A percentile compares a stretch with the other conserved stretches of the same genome.
phyloP scores from a whole-genome alignment of 2,888 invertebrate species.

The Mythimna lalbum region DNA sequence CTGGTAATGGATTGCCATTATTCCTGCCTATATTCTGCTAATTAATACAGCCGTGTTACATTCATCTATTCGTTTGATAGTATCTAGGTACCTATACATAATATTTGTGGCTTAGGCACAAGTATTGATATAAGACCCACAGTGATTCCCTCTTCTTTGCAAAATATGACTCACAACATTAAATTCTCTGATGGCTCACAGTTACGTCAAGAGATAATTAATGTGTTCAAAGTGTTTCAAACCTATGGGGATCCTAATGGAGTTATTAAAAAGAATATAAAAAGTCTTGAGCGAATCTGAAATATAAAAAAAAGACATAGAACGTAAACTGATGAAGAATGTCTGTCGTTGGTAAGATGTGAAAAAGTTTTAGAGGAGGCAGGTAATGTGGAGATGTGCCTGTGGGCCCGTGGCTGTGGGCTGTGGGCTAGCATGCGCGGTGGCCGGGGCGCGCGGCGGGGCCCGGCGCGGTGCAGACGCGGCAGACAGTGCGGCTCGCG shows the following conservation, averaged over 20 bases:
- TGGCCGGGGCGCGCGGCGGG: slow-evolving; percentile 79
- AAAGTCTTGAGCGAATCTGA: not conserved
- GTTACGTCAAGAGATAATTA: slow-evolving; percentile 24
- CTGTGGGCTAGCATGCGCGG: slow-evolving; percentile 63
- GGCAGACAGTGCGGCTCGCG: slow-evolving; percentile 85
- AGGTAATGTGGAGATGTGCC: slow-evolving; percentile 43
- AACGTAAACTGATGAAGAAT: slow-evolving; percentile 28
- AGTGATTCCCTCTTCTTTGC: not conserved
- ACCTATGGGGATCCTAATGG: slow-evolving; percentile 23
- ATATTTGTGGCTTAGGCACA: not conserved
- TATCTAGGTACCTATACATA: not conserved
- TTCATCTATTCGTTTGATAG: slow-evolving; percentile 5
- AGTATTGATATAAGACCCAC: not conserved
- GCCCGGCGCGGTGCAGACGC: slow-evolving; percentile 87
- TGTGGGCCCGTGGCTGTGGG: slow-evolving; percentile 26
- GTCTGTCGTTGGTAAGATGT: slow-evolving; percentile 31
- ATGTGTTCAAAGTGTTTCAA: slow-evolving; percentile 31
- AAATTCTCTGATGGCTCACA: slow-evolving; percentile 5
- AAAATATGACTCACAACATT: not conserved
- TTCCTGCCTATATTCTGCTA: slow-evolving; percentile 3
- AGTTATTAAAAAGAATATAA: slow-evolving; percentile 12
- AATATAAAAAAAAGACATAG: slow-evolving; percentile 13
- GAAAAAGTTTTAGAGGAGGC: slow-evolving; percentile 49
- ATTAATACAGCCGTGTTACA: slow-evolving; percentile 2
- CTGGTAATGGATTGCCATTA: not conserved